Evolutionary conservation across 2,113 vertebrate species (phyloP).

Genomic region (Scomber colias): DNA sequence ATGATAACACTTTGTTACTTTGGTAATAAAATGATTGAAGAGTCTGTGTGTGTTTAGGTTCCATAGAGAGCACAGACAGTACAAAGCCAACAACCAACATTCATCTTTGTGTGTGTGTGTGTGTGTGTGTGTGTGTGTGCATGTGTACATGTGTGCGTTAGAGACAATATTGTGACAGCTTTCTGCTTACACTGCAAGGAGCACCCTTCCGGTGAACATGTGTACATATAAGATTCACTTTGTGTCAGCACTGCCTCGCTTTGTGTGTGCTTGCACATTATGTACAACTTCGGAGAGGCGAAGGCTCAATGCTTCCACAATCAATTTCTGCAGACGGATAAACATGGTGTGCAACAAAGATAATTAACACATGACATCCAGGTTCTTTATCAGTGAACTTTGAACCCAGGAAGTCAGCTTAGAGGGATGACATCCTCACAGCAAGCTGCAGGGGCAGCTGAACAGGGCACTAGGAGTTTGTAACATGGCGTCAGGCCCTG

Average conservation of each 20-base stretch:
- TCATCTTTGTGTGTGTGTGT: constrained; percentile 50
- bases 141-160: constrained; percentile 25
- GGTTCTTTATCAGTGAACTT: constrained; percentile 68
- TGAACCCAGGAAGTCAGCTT: constrained; percentile 74
- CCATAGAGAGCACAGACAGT: constrained; percentile 62
- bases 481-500: constrained; percentile 75
- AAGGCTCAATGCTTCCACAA: constrained; percentile 17
- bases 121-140: constrained; percentile 28
- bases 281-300: not conserved
- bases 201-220: constrained; percentile 50
- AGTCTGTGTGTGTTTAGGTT: constrained; percentile 50
- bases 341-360: constrained; percentile 41
- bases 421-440: constrained; percentile 55
- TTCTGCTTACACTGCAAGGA: constrained; percentile 31
- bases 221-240: constrained; percentile 41
- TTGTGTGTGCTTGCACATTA: constrained; percentile 32
- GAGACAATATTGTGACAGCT: constrained; percentile 67
- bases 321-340: constrained; percentile 39
- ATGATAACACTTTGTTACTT: constrained; percentile 51
- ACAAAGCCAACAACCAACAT: constrained; percentile 49
- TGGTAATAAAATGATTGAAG: constrained; percentile 70
- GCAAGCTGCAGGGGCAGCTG: constrained; percentile 35
- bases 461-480: constrained; percentile 67
- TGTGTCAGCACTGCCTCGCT: constrained; percentile 33
- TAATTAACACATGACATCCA: constrained; percentile 66